These are phyloP conservation scores for Nomada ferruginata DNA, from an alignment of 2,888 invertebrate genomes.

Conservation along the genomic window DNA sequence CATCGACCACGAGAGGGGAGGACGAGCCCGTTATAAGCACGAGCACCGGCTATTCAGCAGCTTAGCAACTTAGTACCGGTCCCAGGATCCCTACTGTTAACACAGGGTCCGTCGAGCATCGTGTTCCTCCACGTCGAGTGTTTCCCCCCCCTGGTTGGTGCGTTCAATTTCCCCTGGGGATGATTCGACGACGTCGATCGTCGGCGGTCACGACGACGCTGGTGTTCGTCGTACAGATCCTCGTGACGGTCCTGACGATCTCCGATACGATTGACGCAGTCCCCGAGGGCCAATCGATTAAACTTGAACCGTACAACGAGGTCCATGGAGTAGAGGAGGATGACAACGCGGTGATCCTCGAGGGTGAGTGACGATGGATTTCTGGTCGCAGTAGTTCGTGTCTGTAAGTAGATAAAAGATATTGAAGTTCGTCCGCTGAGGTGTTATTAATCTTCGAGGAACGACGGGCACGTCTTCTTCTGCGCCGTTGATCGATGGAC, in stretches of 20 bases:
- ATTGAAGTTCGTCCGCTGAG: not conserved
- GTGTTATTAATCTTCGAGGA: not conserved
- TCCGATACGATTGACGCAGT: slow-evolving; percentile 3
- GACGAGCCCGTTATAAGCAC: slow-evolving; percentile 86
- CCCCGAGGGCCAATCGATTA: slow-evolving; percentile 23
- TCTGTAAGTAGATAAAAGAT: not conserved
- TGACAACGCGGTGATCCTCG: slow-evolving; percentile 71
- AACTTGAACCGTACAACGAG: slow-evolving; percentile 27
- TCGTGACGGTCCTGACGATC: slow-evolving; percentile 25
- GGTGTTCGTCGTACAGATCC: slow-evolving; percentile 39
- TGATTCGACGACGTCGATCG: slow-evolving; percentile 24
- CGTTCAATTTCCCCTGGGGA: slow-evolving; percentile 17
- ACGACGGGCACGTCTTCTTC: not conserved
- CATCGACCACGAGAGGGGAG: slow-evolving; percentile 83
- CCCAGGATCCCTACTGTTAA: slow-evolving; percentile 58
- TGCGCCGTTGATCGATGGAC: not conserved
- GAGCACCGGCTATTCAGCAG: slow-evolving; percentile 85
- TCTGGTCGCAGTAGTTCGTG: not conserved
- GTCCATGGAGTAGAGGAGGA: slow-evolving; percentile 40
- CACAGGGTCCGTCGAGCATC: slow-evolving; percentile 44
- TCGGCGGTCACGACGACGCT: slow-evolving; percentile 53
- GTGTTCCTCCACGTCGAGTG: slow-evolving; percentile 33
- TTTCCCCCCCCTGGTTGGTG: not conserved
- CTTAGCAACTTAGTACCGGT: slow-evolving; percentile 85
- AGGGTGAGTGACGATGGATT: slow-evolving; percentile 70